Evolutionary conservation across 2,797 vertebrate genomes (phyloP), one percentile per base, ranked within the genome.

Genomic region (Novumbra hubbsi): DNA sequence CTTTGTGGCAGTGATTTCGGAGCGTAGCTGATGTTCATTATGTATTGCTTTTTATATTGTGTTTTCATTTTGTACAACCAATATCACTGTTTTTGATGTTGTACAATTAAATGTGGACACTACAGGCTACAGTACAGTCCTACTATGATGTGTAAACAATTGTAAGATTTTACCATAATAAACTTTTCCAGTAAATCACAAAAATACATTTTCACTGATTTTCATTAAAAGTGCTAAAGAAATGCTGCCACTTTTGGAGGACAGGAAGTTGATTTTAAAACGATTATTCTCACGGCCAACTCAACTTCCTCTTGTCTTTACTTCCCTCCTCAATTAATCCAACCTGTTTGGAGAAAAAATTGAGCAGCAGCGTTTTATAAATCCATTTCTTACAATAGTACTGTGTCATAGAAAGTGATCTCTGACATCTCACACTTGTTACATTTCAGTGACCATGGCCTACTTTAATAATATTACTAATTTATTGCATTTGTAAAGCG

Each of bases 41-140:
- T 82, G 75, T 86, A 76, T 84, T 94, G 91, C 93, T 95, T 94
- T 94, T 94, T 93, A 92, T 89, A 93, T 93, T 95, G 93, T 94
- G 91, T 93, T 89, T 88, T 87, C 80, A 80, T 96, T 96, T 95
- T 96, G 94, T 95, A 96, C 94, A 32, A 32, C 63, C 81, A 66
- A 76, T 78, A 83, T 90, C 84, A 85, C 75, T 80, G 81, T 86
- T 89, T 84, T 84, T 81, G 73, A 81, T 87, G 89, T 91, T 90
- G 89, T 91, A 76, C 75, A 91, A 83, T 84, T 88, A 66, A 62
- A 80, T 85, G 86, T 87, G 78, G 86, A 78, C 85, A 80, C 80
- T 81, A 60, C 55, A 24, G 21, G 28, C 27, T 65, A 30, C 30
- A 65, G 79, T 75, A 74, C 78, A 70, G 80, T 91, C 78, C 52